Conservation (phyloP, 2,113 vertebrate species). For the Antennarius striatus region DNA sequence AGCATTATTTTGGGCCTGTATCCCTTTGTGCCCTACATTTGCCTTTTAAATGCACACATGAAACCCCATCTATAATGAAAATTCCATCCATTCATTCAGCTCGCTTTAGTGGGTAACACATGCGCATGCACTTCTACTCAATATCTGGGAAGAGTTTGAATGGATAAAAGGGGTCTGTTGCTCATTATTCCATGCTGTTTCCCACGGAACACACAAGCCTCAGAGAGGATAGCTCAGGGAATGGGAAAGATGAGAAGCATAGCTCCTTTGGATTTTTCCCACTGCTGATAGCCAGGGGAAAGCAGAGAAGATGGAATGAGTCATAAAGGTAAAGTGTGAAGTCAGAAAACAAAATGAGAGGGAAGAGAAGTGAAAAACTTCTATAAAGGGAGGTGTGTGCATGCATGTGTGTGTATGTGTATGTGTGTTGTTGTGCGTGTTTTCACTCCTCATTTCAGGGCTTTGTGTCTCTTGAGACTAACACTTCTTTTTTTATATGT, state of each 20-base stretch:
- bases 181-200: conserved; percentile 32
- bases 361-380: conserved; percentile 1
- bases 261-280: conserved; percentile 50
- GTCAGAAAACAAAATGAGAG: conserved; percentile 16
- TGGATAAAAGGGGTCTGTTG: conserved; percentile 32
- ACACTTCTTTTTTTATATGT: conserved; percentile 21
- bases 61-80: conserved; percentile 8
- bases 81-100: conserved; percentile 2
- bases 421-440: background rate
- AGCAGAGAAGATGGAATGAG: conserved; percentile 24
- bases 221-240: conserved; percentile 13
- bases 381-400: conserved; percentile 5
- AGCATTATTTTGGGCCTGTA: background rate
- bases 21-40: background rate
- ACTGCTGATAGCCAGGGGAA: conserved; percentile 19
- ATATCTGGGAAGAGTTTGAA: conserved; percentile 1
- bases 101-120: background rate
- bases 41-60: background rate
- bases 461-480: conserved; percentile 21
- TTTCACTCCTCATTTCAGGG: conserved; percentile 11
- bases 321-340: conserved; percentile 33
- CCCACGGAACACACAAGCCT: conserved; percentile 32
- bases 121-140: background rate
- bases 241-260: conserved; percentile 34
- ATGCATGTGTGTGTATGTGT: background rate